Percentiles rank a stretch among this genome's conserved stretches.
Conservation (phyloP, 2,888 invertebrate species). For the Meghimatium bilineatum region DNA sequence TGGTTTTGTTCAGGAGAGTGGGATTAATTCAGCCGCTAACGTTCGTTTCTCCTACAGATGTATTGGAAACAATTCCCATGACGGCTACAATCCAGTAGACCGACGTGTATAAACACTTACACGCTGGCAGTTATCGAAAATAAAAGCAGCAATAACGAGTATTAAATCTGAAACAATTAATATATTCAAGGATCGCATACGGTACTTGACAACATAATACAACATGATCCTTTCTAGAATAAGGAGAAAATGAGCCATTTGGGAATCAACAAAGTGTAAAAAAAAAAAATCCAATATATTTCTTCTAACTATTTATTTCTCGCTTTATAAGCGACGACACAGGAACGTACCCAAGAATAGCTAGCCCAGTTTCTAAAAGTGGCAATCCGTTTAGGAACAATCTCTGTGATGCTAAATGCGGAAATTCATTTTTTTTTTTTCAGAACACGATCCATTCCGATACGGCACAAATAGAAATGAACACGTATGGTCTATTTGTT, state of each 20-base stretch:
- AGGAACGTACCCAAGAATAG: neutral
- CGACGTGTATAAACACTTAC: no score
- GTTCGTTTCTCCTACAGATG: no score
- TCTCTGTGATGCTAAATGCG: neutral
- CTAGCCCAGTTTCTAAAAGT: neutral
- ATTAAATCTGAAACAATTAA: no score
- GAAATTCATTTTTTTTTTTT: no score
- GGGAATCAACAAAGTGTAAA: neutral
- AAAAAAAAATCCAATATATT: neutral
- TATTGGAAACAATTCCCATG: no score
- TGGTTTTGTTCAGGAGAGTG: no score
- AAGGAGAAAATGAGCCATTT: neutral
- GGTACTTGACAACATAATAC: neutral
- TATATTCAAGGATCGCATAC: neutral
- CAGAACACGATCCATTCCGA: neutral
- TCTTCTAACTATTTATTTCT: neutral
- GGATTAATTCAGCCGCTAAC: no score
- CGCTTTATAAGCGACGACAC: neutral
- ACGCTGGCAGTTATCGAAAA: no score
- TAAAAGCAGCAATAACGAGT: no score
- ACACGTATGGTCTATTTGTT: neutral
- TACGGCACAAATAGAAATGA: neutral
- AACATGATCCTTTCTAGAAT: neutral
- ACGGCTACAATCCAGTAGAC: no score
- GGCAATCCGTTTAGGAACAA: neutral